phyloP scores from a whole-genome alignment of 2,888 invertebrate species.

The Phoronis australis region DNA sequence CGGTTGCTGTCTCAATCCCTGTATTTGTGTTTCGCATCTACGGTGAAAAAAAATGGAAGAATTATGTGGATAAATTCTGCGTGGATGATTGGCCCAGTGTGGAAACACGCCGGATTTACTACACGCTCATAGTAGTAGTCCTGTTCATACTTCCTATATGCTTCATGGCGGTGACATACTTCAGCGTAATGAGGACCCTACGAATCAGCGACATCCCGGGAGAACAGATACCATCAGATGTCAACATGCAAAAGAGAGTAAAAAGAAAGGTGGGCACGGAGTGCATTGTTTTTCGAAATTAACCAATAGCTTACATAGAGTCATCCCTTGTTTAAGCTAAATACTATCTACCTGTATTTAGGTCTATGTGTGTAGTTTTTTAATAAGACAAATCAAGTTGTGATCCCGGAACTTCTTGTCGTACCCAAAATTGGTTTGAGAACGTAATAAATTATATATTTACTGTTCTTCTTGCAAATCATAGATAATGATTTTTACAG shows the following conservation, averaged over 20 bases:
- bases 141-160: conserved; percentile 73
- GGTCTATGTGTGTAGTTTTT: too few relatives aligned
- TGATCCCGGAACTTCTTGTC: too few relatives aligned
- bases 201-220: conserved; percentile 52
- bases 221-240: conserved; percentile 42
- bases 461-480: too few relatives aligned
- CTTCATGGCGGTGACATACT: conserved; percentile 69
- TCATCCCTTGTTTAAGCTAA: too few relatives aligned
- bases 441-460: too few relatives aligned
- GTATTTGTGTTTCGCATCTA: conserved; percentile 47
- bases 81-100: conserved; percentile 57
- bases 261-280: conserved; percentile 47
- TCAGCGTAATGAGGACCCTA: conserved; percentile 67
- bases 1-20: conserved; percentile 60
- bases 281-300: too few relatives aligned
- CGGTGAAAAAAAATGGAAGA: conserved; percentile 68
- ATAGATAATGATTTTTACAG: too few relatives aligned
- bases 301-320: too few relatives aligned
- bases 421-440: too few relatives aligned
- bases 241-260: conserved; percentile 38
- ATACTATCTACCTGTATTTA: too few relatives aligned
- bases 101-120: conserved; percentile 62
- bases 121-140: conserved; percentile 70
- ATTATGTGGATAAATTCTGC: conserved; percentile 72
- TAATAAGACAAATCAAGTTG: too few relatives aligned